Evolutionary conservation across 2,113 vertebrate genomes (phyloP).

Genomic region (Euleptes europaea): DNA sequence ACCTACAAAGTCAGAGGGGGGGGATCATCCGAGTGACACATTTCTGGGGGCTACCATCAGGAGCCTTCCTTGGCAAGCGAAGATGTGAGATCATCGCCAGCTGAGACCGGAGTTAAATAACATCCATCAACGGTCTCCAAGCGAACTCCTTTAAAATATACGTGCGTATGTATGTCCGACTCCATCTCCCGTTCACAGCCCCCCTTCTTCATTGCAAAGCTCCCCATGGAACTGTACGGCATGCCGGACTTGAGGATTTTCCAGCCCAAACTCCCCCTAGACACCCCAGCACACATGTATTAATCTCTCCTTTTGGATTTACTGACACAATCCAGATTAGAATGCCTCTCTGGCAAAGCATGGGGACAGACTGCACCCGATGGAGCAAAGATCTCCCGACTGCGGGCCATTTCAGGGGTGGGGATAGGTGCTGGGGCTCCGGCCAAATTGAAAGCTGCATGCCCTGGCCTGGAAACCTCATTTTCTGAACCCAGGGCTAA

Average conservation of each 20-base stretch:
- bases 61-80: neutral
- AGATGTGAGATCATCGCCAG: neutral
- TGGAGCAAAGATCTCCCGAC: neutral
- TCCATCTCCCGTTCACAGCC: neutral
- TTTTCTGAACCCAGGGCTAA: neutral
- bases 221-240: neutral
- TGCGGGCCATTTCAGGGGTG: too few relatives aligned
- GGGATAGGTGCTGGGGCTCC: too few relatives aligned
- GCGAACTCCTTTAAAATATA: neutral
- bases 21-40: neutral
- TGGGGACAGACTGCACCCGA: too few relatives aligned
- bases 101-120: neutral
- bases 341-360: neutral
- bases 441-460: neutral
- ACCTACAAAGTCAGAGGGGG: neutral
- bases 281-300: too few relatives aligned
- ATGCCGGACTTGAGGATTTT: neutral
- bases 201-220: neutral
- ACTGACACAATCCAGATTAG: neutral
- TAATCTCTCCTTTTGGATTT: neutral
- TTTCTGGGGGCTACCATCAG: neutral
- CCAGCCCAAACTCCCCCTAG: too few relatives aligned
- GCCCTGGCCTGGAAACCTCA: neutral
- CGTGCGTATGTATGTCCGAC: neutral
- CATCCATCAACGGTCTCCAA: neutral